phyloP scores from a whole-genome alignment of 2,888 invertebrate species.

The Marasmarcha lunaedactyla region DNA sequence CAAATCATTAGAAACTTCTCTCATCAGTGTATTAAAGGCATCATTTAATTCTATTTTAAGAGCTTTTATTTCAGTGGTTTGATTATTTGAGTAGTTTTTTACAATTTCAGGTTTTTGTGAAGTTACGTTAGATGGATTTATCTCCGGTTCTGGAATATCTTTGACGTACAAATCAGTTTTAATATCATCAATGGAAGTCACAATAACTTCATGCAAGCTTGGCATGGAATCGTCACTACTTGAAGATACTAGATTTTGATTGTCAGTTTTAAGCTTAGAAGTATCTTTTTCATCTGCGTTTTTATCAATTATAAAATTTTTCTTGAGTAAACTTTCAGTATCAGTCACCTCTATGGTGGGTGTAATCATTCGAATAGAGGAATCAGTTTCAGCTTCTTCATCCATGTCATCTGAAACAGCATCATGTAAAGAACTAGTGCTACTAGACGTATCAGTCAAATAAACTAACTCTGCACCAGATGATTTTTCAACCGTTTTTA shows the following conservation, averaged over 20 bases:
- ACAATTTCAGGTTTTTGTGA: slow-evolving; percentile 7
- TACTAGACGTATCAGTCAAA: slow-evolving; percentile 75
- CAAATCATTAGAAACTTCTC: not conserved
- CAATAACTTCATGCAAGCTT: slow-evolving; percentile 40
- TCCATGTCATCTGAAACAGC: slow-evolving; percentile 61
- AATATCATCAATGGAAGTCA: slow-evolving; percentile 48
- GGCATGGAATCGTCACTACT: slow-evolving; percentile 9
- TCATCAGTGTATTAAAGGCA: slow-evolving; percentile 54
- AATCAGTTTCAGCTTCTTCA: slow-evolving; percentile 55
- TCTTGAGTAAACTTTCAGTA: slow-evolving; percentile 48
- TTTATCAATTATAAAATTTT: slow-evolving; percentile 28
- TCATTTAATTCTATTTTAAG: slow-evolving; percentile 59
- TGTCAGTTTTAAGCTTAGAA: not conserved
- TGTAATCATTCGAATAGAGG: slow-evolving; percentile 56
- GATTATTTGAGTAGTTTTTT: slow-evolving; percentile 14
- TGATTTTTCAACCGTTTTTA: slow-evolving; percentile 59
- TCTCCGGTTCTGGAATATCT: slow-evolving; percentile 26
- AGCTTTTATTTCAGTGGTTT: slow-evolving; percentile 45
- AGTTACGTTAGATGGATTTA: slow-evolving; percentile 3
- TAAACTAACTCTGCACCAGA: slow-evolving; percentile 77
- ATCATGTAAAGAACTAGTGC: slow-evolving; percentile 67
- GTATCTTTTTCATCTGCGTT: slow-evolving; percentile 9
- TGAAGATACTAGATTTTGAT: slow-evolving; percentile 5
- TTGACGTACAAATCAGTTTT: slow-evolving; percentile 52
- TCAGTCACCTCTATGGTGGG: slow-evolving; percentile 63